Evolutionary conservation across 2,113 vertebrate species (phyloP), one percentile per base, ranked within the genome.

Genomic region (Limanda limanda): DNA sequence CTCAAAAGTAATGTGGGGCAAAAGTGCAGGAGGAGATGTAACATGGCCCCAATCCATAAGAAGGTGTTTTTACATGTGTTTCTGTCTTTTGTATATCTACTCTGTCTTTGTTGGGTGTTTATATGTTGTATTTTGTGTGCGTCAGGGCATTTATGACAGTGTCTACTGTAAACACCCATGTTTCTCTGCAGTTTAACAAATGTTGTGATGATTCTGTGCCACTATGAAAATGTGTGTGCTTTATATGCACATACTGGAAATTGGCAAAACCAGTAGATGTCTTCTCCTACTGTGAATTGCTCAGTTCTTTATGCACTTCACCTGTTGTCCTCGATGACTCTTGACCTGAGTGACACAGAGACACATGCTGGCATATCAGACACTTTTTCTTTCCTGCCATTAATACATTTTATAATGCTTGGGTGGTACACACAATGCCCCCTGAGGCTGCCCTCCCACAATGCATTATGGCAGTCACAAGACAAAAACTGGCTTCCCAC

Each of bases 1-100:
- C 64, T 81, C 81, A 72, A 25, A 68, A 74, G 13, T 51, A 78
- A 86, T 81, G 71, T 80, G 66, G 76, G 79, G 74, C 71, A 89
- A 84, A 80, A 80, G 83, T 78, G 80, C 75, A 79, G 1, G 18
- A 51, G 56, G n/a, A 81, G 24, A 71, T 48, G 20, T 13, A 72
- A 52, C 23, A 57, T 70, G 76, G 56, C 51, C 11, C 5, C 1
- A 5, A 17, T 54, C 75, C 68, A 74, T 11, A 13, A 74, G 48
- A 51, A 17, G 54, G 62, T 40, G 35, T 52, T 57, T 68, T 24
- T 67, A 18, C 9, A 27, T 27, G 21, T 66, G 42, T 71, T 52
- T 58, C 23, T 63, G 47, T 7, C 47, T 7, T 7, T 51, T 51
- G 21, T 68, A 48, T 13, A 57, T 35, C 4, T 60, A 3, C 5